Evolutionary conservation across 1,140 invertebrate species (phyloP).

Genomic region (Xylocopa sonorina): DNA sequence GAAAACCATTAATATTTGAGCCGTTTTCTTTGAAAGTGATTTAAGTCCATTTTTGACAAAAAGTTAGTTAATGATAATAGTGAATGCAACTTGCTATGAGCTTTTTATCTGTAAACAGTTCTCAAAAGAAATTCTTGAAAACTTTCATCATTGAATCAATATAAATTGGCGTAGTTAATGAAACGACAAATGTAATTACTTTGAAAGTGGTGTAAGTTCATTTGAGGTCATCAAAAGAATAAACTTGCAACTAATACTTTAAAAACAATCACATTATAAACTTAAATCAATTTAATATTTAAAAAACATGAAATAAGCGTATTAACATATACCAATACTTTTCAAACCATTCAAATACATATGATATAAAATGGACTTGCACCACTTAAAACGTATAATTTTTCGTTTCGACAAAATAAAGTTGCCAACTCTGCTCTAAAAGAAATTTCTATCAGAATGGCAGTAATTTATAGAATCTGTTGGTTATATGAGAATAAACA

Average conservation of each 20-base stretch:
- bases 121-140: background rate
- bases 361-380: too few species aligned
- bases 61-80: background rate
- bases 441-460: background rate
- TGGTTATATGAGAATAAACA: background rate
- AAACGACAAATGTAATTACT: too few species aligned
- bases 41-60: background rate
- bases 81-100: too few species aligned
- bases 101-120: background rate
- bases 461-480: too few species aligned
- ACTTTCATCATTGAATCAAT: background rate
- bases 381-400: background rate
- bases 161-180: slow-evolving; percentile 2
- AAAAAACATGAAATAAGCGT: background rate
- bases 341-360: too few species aligned
- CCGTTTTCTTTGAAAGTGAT: too few species aligned
- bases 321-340: background rate
- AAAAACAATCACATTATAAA: background rate
- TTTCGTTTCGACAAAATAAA: background rate
- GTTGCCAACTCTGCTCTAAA: too few species aligned
- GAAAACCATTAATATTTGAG: too few species aligned
- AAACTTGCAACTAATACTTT: background rate
- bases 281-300: background rate
- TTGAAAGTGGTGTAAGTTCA: background rate
- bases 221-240: background rate